phyloP scores from a whole-genome alignment of 2,888 invertebrate species.

The Harpalus rufipes region DNA sequence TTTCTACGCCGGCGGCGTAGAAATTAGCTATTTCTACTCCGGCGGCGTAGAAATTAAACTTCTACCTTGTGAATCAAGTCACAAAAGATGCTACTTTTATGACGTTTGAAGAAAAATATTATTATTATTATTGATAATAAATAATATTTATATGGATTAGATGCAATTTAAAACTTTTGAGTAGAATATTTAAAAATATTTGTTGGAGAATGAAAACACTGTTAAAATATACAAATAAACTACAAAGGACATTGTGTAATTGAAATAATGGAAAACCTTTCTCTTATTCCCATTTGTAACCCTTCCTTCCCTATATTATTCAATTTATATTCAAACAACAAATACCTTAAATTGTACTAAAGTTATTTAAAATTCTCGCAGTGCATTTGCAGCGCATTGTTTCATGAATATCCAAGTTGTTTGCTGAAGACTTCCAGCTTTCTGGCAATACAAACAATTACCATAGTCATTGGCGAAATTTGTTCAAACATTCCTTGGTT shows the following conservation, averaged over 20 bases:
- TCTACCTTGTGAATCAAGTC: too few species aligned
- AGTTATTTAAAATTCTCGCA: constrained; percentile 55
- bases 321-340: constrained; percentile 59
- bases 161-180: too few species aligned
- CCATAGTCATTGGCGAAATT: constrained; percentile 59
- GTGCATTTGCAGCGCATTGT: constrained; percentile 57
- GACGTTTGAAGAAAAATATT: too few species aligned
- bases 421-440: constrained; percentile 15
- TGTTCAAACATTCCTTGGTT: constrained; percentile 52
- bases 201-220: neutral
- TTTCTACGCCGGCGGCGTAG: too few species aligned
- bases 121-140: too few species aligned
- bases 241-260: neutral
- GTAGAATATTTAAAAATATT: too few species aligned
- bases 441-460: constrained; percentile 57
- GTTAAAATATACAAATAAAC: neutral
- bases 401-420: constrained; percentile 61
- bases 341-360: constrained; percentile 20
- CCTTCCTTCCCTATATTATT: constrained; percentile 28
- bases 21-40: too few species aligned
- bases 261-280: neutral
- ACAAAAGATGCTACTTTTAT: too few species aligned
- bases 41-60: too few species aligned
- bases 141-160: too few species aligned
- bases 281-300: too few species aligned